These are phyloP conservation scores for Sinonovacula constricta DNA, from an alignment of 1,140 invertebrate genomes.

Conservation along the genomic window DNA sequence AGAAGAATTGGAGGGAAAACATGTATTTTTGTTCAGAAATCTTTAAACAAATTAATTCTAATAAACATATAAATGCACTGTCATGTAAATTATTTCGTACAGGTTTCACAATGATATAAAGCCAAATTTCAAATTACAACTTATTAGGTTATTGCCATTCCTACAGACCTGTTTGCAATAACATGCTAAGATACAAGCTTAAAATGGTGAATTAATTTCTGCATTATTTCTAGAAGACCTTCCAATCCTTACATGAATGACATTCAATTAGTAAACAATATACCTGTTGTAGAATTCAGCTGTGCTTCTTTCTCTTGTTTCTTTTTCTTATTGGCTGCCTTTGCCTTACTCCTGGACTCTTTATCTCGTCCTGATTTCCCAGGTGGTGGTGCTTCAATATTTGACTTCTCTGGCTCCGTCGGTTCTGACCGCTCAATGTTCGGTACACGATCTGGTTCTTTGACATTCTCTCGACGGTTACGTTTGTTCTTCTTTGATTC, in stretches of 20 bases:
- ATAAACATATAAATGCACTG: not conserved
- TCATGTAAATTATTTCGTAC: no score
- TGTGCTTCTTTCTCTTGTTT: conserved; percentile 38
- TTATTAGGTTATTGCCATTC: no score
- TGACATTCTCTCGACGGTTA: conserved; percentile 56
- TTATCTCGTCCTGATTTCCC: not conserved
- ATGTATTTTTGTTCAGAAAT: not conserved
- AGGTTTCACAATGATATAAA: no score
- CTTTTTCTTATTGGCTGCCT: conserved; percentile 15
- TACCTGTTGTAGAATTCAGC: conserved; percentile 35
- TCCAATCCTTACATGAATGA: no score
- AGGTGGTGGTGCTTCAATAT: not conserved
- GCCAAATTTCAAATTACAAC: no score
- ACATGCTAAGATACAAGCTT: no score
- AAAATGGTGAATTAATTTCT: no score
- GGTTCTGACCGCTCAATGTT: not conserved
- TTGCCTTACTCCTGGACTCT: conserved; percentile 5
- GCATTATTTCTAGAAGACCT: no score
- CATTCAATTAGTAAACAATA: no score
- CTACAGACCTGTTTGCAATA: no score
- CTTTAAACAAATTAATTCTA: not conserved
- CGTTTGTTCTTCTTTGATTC: conserved; percentile 62
- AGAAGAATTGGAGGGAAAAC: not conserved
- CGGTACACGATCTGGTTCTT: not conserved
- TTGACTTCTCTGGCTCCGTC: not conserved